These are phyloP conservation scores for Cervus canadensis DNA, from an alignment of 2,113 vertebrate species.

Conservation along the genomic window DNA sequence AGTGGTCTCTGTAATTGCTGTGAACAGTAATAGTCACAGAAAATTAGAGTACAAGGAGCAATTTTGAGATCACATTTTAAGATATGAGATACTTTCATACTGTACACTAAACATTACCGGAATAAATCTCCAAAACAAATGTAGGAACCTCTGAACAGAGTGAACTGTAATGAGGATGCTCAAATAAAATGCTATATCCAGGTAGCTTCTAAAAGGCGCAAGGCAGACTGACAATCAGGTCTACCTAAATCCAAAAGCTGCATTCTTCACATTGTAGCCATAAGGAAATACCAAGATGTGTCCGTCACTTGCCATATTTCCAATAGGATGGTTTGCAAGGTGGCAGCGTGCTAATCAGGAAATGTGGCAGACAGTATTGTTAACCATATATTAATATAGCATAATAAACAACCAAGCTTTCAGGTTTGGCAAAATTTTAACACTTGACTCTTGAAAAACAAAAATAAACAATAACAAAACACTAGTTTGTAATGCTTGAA, in stretches of 20 bases:
- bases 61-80: background rate
- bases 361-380: background rate
- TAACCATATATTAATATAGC: background rate
- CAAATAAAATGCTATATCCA: background rate
- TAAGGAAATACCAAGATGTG: background rate
- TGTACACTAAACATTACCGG: background rate
- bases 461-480: background rate
- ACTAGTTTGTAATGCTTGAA: background rate
- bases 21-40: background rate
- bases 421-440: background rate
- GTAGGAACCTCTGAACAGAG: background rate
- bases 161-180: background rate
- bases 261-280: background rate
- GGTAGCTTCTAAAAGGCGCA: background rate
- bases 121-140: background rate
- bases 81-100: background rate
- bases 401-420: background rate
- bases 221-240: fast-evolving
- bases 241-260: background rate
- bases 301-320: background rate
- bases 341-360: background rate
- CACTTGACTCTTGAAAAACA: background rate
- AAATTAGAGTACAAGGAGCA: background rate
- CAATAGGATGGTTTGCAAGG: background rate
- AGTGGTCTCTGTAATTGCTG: background rate